Percentiles rank a stretch among this genome's conserved stretches.
phyloP scores from a whole-genome alignment of 2,113 vertebrate genomes.

The Brachypodius melanocephalos region DNA sequence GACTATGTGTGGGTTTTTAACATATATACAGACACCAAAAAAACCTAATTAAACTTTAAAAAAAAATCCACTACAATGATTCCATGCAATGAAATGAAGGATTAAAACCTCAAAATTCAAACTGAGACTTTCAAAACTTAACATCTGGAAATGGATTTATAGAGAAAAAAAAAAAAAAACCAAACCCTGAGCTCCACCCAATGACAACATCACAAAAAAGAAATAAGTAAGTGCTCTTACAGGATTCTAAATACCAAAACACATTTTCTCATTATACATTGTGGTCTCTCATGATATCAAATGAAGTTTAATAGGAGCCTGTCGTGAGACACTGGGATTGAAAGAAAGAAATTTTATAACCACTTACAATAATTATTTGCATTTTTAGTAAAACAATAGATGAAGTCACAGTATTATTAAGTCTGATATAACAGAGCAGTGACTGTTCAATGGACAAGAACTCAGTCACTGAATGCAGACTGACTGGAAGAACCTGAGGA shows the following conservation, averaged over 20 bases:
- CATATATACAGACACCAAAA: not conserved
- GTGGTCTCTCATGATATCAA: not conserved
- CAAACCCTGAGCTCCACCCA: not conserved
- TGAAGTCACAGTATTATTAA: not conserved
- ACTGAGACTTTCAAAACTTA: not conserved
- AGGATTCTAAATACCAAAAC: not conserved
- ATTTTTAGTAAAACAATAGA: not conserved
- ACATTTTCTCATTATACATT: not conserved
- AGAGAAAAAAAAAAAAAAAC: not conserved
- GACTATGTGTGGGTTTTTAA: not conserved
- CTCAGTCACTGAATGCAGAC: not conserved
- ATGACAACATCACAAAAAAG: not conserved
- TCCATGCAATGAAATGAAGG: not conserved
- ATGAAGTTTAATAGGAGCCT: not conserved
- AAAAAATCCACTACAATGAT: not conserved
- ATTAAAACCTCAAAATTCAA: not conserved
- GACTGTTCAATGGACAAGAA: not conserved
- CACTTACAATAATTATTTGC: not conserved
- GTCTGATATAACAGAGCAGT: not conserved
- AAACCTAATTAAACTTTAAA: accelerated
- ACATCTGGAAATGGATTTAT: not conserved
- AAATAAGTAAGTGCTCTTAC: not conserved
- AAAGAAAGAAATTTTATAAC: not conserved
- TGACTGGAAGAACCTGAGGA: not conserved
- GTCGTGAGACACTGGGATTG: not conserved